Percentiles rank a stretch among this genome's conserved stretches.
Conservation (phyloP, 2,888 invertebrate genomes). For the Drosophila picticornis region DNA sequence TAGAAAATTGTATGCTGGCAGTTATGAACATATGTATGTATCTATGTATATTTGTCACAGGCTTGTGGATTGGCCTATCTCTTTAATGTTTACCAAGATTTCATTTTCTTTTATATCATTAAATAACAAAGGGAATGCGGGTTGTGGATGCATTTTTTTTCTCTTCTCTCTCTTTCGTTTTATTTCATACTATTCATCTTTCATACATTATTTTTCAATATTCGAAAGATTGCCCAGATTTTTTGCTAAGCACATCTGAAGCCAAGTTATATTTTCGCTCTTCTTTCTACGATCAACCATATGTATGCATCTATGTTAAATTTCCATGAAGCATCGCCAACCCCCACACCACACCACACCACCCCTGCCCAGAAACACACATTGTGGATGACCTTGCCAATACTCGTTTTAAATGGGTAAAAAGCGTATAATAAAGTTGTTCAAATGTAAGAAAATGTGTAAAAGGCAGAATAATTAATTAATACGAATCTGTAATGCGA, state of each 20-base stretch:
- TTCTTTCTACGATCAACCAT: neutral
- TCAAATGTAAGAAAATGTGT: neutral
- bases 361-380: neutral
- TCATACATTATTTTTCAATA: neutral
- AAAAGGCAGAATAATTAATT: slow-evolving; percentile 1
- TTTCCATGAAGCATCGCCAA: neutral
- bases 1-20: slow-evolving; percentile 3
- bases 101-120: neutral
- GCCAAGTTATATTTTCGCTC: neutral
- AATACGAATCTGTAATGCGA: neutral
- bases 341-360: neutral
- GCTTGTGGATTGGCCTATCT: neutral
- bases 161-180: neutral
- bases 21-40: slow-evolving; percentile 1
- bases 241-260: neutral
- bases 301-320: neutral
- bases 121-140: neutral
- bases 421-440: neutral
- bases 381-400: neutral
- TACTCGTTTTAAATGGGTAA: neutral
- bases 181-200: neutral
- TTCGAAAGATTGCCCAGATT: neutral
- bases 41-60: neutral
- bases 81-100: neutral
- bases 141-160: neutral